phyloP scores from a whole-genome alignment of 2,113 vertebrate genomes.

The Zosterops hypoxanthus region DNA sequence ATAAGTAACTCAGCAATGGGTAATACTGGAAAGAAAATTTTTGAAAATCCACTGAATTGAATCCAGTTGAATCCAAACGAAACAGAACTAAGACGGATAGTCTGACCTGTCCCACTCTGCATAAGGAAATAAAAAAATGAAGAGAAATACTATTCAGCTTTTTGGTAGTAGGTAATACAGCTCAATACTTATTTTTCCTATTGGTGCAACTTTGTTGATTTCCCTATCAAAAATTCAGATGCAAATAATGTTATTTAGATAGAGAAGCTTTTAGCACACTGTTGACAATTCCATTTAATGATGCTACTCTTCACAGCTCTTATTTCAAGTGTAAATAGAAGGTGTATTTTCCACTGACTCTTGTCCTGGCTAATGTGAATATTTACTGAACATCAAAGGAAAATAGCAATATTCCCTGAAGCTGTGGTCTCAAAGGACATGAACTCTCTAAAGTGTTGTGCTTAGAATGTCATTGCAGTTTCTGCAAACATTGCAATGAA shows the following conservation, averaged over 20 bases:
- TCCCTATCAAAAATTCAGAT: not conserved
- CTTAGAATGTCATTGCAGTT: not conserved
- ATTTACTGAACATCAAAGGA: slow-evolving; percentile 10
- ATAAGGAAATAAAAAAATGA: not conserved
- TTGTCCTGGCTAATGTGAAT: not conserved
- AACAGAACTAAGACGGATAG: not conserved
- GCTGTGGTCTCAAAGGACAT: not conserved
- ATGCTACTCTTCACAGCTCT: not conserved
- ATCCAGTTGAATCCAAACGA: not conserved
- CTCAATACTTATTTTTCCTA: not conserved
- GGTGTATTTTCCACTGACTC: not conserved
- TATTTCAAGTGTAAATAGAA: not conserved
- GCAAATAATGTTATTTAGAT: not conserved
- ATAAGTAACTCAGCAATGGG: not conserved
- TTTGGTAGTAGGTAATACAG: not conserved
- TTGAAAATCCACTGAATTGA: not conserved
- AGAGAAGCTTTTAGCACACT: not conserved
- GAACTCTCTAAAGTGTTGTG: not conserved
- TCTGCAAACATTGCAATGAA: not conserved
- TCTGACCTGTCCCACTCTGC: not conserved
- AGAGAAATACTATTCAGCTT: not conserved
- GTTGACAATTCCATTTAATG: not conserved
- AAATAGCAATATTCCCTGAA: not conserved
- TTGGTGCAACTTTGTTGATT: not conserved
- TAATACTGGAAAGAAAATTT: not conserved